Conservation (phyloP, 2,797 vertebrate genomes). For the Synaphobranchus kaupii region DNA sequence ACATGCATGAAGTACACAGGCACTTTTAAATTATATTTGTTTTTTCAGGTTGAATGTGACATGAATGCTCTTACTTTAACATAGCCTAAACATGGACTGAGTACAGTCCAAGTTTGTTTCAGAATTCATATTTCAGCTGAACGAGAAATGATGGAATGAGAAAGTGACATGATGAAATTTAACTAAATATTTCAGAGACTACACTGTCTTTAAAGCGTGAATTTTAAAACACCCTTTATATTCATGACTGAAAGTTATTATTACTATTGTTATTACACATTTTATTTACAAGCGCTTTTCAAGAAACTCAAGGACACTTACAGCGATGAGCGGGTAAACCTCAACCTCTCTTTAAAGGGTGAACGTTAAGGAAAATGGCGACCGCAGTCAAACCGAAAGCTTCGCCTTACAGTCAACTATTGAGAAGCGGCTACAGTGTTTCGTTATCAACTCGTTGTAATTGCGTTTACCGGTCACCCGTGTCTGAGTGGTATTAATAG, state of each 20-base stretch:
- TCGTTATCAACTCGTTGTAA: background rate
- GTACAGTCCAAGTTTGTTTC: background rate
- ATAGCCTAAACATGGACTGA: background rate
- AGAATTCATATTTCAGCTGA: background rate
- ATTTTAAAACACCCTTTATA: background rate
- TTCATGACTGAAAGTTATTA: background rate
- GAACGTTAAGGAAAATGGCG: background rate
- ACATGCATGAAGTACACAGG: conserved; percentile 43
- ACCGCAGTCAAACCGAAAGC: background rate
- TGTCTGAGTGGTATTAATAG: background rate
- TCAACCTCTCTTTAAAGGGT: background rate
- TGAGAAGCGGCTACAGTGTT: background rate
- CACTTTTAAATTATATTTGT: background rate
- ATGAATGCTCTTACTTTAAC: background rate
- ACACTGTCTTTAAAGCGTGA: background rate
- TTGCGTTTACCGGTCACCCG: background rate
- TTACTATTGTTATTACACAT: no score
- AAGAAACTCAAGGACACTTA: no score
- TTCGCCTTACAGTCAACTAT: background rate
- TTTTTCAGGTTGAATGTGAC: background rate
- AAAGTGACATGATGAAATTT: background rate
- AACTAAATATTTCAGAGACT: background rate
- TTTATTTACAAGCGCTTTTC: no score
- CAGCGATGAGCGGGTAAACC: no score
- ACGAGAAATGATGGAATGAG: background rate